Evolutionary conservation across 2,113 vertebrate genomes (phyloP), one percentile per base, ranked within the genome.

Genomic region (Microcebus lehilahytsara): DNA sequence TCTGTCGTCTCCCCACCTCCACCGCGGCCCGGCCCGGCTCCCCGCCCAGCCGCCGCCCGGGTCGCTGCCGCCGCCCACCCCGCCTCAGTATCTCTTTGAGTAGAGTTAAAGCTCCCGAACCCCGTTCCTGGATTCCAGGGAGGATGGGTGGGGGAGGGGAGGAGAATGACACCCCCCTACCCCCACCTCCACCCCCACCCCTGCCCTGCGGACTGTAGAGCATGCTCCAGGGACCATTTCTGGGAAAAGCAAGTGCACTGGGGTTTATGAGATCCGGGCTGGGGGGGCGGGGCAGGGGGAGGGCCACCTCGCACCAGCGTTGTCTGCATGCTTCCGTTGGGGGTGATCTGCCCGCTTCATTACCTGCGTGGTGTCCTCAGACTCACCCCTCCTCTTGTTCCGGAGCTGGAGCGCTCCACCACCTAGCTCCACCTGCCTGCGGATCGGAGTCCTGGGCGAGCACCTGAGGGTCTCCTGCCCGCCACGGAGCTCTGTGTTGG

Each of bases 21-120:
- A 10, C 49, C 49, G 10, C 9, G 10, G 0, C 7, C 22, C 4
- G 6, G 42, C 5, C 51, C 13, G 34, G 27, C 3, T 22, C 37
- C 32, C 58, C 0, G 1, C 10, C 37, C 58, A 10, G 10, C 81
- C 7, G 13, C 51, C 12, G 51, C 51, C 51, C 51, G 2, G 13
- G 12, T 51, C 12, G 51, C 13, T 0, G 51, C 22, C 6, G 16
- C 2, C 86, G 2, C 27, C 20, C 1, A 3, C 13, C 4, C n/a
- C 2, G 9, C 2, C 12, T 80, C 79, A 25, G 53, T 37, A n/a
- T 42, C 78, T 85, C 40, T 64, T 71, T 49, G 53, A 23, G 20
- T 91, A 51, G 56, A 74, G 74, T 66, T 62, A 27, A 77, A 87
- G 34, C 25, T 64, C 62, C n/a, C 58, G 19, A 51, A 49, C 46